Conservation (phyloP, 1,140 invertebrate genomes). For the Probaryconus sp. region DNA sequence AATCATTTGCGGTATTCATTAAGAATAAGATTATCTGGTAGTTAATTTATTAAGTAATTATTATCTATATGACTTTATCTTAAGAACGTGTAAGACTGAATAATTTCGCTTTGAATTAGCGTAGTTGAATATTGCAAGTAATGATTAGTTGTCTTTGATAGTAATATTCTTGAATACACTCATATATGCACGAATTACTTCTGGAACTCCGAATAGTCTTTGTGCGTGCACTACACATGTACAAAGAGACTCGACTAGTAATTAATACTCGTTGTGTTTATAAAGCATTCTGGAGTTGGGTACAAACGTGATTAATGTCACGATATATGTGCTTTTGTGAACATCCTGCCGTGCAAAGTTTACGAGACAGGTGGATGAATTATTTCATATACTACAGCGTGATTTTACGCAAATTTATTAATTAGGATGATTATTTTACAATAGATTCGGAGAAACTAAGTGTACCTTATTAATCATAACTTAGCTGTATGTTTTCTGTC, state of each 20-base stretch:
- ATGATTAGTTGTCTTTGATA: conserved; percentile 15
- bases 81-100: no score
- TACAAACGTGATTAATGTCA: conserved; percentile 61
- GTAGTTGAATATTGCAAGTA: not conserved
- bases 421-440: conserved; percentile 45
- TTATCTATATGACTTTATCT: no score
- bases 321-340: conserved; percentile 59
- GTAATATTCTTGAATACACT: conserved; percentile 38
- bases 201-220: conserved; percentile 34
- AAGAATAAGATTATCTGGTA: no score
- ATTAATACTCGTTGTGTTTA: conserved; percentile 61
- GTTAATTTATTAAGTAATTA: no score
- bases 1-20: no score
- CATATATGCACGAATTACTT: conserved; percentile 37
- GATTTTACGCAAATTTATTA: conserved; percentile 55
- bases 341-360: conserved; percentile 50
- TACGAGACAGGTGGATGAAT: conserved; percentile 50
- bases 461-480: conserved; percentile 9
- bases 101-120: not conserved
- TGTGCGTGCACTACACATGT: conserved; percentile 36
- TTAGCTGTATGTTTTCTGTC: conserved; percentile 10
- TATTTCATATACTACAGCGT: conserved; percentile 52
- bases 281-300: conserved; percentile 53
- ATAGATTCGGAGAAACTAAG: conserved; percentile 21
- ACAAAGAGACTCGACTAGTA: conserved; percentile 48